Base-by-base conservation (phyloP, 2,797 vertebrate genomes). In the Ctenopoma multispine region DNA sequence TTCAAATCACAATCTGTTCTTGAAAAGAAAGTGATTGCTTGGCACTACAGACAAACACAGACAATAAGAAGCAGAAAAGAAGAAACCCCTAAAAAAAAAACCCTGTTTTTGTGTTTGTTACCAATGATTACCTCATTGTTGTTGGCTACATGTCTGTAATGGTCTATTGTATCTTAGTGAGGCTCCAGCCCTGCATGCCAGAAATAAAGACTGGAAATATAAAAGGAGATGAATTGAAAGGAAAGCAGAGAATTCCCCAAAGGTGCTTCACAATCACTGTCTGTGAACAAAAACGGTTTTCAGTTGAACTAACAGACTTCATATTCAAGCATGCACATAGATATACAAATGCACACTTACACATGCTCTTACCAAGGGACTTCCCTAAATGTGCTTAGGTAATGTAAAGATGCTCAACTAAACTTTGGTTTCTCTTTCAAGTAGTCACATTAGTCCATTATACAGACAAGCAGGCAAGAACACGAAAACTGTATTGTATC, bases 161-260 rank as follows among this genome's bases (percentile, higher is more conserved):
- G 68, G 86, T 79, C 83, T 65, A 80, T 89, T 85, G 81, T 81
- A 47, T 84, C 56, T 38, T 57, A 62, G 69, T 29, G 38, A 85
- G 56, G 70, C 77, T 69, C 50, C 17, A 18, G 73, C 49, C 40
- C 63, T 49, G 17, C 38, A 74, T 63, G 75, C 65, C 69, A 67
- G 53, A 77, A 87, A 86, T 73, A 75, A 87, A 89, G 82, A 84
- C 77, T 85, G 70, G 69, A 85, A 86, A 84, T 81, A 83, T 81
- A 83, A 88, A 85, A 82, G 76, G 76, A 87, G 65, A 67, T 58
- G 72, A 69, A 62, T 59, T 82, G 82, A 86, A 80, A 89, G 83
- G 81, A 84, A 80, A 82, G 80, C 70, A 68, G 75, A 77, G 75
- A 83, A 90, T 82, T 86, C 84, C 84, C 88, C 58, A 65, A 80